Percentiles rank a stretch among this genome's conserved stretches.
These are phyloP conservation scores for Danio kyathit DNA, from an alignment of 2,797 vertebrate species.

Conservation along the genomic window DNA sequence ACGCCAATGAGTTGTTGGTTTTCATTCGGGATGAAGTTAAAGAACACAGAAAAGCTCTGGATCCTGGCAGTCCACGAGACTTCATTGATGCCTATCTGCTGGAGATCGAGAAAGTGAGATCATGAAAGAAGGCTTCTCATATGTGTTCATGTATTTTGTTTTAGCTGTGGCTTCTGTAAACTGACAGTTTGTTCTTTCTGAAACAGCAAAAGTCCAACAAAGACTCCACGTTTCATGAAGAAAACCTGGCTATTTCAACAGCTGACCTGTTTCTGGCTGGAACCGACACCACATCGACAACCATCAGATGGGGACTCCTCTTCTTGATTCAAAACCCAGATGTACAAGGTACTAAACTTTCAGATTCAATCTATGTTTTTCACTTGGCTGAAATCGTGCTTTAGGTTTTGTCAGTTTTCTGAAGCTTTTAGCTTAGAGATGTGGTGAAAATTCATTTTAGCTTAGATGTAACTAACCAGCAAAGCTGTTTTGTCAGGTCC, in stretches of 20 bases:
- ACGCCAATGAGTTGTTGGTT: conserved; percentile 9
- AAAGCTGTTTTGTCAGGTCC: too few relatives aligned
- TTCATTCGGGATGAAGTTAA: conserved; percentile 45
- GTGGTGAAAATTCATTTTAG: too few relatives aligned
- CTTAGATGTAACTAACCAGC: too few relatives aligned
- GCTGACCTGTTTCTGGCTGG: conserved; percentile 61
- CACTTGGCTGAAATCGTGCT: too few relatives aligned
- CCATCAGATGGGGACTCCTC: conserved; percentile 63
- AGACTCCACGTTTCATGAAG: conserved; percentile 47
- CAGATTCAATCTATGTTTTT: not conserved
- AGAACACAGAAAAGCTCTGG: conserved; percentile 57
- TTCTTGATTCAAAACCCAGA: conserved; percentile 61
- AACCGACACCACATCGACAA: conserved; percentile 60
- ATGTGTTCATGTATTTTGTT: not conserved
- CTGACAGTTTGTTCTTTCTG: not conserved
- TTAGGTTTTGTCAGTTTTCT: too few relatives aligned
- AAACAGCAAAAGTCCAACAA: conserved; percentile 50
- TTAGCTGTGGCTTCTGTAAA: not conserved
- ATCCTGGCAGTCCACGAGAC: conserved; percentile 61
- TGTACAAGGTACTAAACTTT: conserved; percentile 54
- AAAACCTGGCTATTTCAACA: conserved; percentile 51
- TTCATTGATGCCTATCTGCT: conserved; percentile 66
- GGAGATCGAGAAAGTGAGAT: conserved; percentile 47
- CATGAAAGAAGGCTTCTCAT: rapidly evolving
- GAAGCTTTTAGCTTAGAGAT: too few relatives aligned